Base-by-base conservation (phyloP, 2,888 invertebrate genomes). In the Meghimatium bilineatum region DNA sequence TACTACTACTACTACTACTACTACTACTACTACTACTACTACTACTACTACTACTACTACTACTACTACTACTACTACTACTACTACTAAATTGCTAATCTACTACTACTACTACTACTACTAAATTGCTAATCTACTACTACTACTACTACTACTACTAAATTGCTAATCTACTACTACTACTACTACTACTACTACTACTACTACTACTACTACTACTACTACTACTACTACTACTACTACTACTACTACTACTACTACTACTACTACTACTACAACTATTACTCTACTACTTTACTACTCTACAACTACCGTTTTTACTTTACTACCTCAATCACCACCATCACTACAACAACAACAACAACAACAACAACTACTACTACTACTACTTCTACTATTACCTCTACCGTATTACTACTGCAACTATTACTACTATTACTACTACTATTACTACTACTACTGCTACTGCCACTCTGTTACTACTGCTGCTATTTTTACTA, bases 271-370 rank as follows among this genome's bases (percentile, higher is more conserved):
- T n/a, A n/a, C n/a, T n/a, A n/a, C n/a, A n/a, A n/a, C n/a, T n/a
- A n/a, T 36, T 76, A 76, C 6, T 76, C 44, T 60, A 17, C 60
- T 60, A 26, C n/a, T n/a, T n/a, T n/a, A 26, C 60, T 60, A 20
- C n/a, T 26, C 60, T 63, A 75, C 66, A 76, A 60, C 76, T 75
- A 66, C 63, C 44, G 76, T 67, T 75, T 38, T 76, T 82, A 66
- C 66, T 76, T 76, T 82, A 82, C 82, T 86, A 86, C 86, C 29
- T 83, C 83, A 12, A 87, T 85, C 12, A 75, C 52, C 69, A 74
- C 74, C 56, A 72, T 63, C 56, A 75, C 82, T 82, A 74, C 75
- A 56, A 82, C 66, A 66, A 76, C 82, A 66, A 66, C 63, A 34
- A 82, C 82, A 63, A 82, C 82, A 77, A 66, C 75, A 56, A 77